A percentile compares a stretch with the other conserved stretches of the same genome.
Conservation (phyloP, 1,140 invertebrate genomes). For the Tenebrio molitor region DNA sequence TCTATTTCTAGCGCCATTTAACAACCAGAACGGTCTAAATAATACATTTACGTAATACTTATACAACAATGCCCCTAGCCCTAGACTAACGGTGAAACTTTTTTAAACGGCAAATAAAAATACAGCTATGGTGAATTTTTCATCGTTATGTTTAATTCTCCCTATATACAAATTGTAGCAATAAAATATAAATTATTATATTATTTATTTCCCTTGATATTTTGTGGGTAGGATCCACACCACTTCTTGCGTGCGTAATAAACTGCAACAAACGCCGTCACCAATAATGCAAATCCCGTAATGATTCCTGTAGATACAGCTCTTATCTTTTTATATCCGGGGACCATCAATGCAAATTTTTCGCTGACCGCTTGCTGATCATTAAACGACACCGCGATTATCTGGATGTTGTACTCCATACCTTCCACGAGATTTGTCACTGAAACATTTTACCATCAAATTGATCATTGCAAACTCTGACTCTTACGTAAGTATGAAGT, state of each 20-base stretch:
- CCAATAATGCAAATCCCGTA: slow-evolving; percentile 70
- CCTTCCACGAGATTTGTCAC: slow-evolving; percentile 77
- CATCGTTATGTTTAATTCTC: no score
- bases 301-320: slow-evolving; percentile 74
- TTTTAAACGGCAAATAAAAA: no score
- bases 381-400: slow-evolving; percentile 72
- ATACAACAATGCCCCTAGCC: no score
- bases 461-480: neutral
- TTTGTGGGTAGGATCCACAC: slow-evolving; percentile 54
- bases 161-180: no score
- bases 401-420: slow-evolving; percentile 76
- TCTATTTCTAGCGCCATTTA: no score
- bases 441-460: slow-evolving; percentile 62
- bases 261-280: slow-evolving; percentile 70
- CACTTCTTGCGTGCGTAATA: slow-evolving; percentile 73
- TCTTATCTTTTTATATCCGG: slow-evolving; percentile 73
- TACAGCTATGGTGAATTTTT: no score
- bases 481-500: slow-evolving; percentile 72
- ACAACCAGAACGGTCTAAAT: no score
- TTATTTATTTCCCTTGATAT: slow-evolving; percentile 11
- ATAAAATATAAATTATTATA: no score
- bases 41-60: no score
- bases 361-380: slow-evolving; percentile 72
- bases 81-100: no score
- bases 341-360: slow-evolving; percentile 71